Evolutionary conservation across 2,888 invertebrate species (phyloP), one percentile per base, ranked within the genome.

Genomic region (Drosophila nigricruria): DNA sequence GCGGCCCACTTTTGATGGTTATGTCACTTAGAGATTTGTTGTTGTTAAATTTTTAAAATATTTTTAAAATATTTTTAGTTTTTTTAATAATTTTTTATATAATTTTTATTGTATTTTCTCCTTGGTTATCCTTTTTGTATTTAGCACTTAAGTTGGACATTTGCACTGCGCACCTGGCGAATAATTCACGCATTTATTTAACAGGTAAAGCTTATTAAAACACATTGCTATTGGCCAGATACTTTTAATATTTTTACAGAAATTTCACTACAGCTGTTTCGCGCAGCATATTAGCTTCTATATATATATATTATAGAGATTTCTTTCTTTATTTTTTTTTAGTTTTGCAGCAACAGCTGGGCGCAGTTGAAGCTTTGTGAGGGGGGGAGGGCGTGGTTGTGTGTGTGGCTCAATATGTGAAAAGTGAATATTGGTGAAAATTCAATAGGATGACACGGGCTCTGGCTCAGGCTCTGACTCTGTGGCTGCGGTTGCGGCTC

Each of bases 181-280:
- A 67, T 45, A 57, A 50, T 57, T 68, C 47, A 54, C 62, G 49
- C 64, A 76, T 85, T 81, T 86, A 67, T 86, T 79, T 70, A 77
- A 52, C 27, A 79, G 69, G 68, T 74, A 82, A 49, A 81, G 54
- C 64, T 83, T 78, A 63, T 83, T 83, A 70, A 85, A 83, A 76
- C 82, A 82, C 82, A 82, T 82, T 71, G 71, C 74, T 66, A 50
- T 32, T 36, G 38, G 10, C 57, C 42, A 23, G 34, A 40, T 52
- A 30, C 23, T 58, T 70, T 34, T 6, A 30, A 8, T 1, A 18
- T 8, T 18, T 32, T 49, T 53, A 66, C 50, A 23, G 59, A 65
- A 70, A 65, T 50, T 60, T 60, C 52, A 18, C 30, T 30, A 66
- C 75, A 82, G 75, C 75, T 80, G 77, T 74, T 70, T 77, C 34